These are phyloP conservation scores for Cryptus armator DNA, from an alignment of 2,888 invertebrate genomes.

Conservation along the genomic window DNA sequence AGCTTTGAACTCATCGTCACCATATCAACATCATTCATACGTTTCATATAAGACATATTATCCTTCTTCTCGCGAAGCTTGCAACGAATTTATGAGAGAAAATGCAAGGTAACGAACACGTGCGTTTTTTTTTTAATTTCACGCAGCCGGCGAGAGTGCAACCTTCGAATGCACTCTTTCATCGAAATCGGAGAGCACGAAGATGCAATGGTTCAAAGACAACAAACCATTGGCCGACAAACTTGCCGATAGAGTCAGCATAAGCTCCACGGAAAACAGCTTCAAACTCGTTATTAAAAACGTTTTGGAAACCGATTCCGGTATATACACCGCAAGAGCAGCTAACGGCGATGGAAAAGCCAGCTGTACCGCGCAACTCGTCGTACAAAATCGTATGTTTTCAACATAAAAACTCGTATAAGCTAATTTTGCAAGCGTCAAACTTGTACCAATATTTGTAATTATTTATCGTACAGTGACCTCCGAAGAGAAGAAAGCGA, in stretches of 20 bases:
- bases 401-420: neutral
- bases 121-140: conserved; percentile 53
- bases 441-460: conserved; percentile 11
- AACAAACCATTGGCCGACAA: conserved; percentile 93
- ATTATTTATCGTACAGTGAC: conserved; percentile 86
- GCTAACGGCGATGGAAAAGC: conserved; percentile 92
- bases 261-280: conserved; percentile 87
- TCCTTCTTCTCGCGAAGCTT: conserved; percentile 45
- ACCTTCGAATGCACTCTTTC: conserved; percentile 92
- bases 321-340: conserved; percentile 95
- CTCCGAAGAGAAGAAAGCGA: conserved; percentile 90
- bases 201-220: conserved; percentile 94
- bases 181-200: conserved; percentile 86
- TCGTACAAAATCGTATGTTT: conserved; percentile 93
- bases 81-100: conserved; percentile 21
- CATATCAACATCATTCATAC: conserved; percentile 39
- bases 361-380: conserved; percentile 94
- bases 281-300: conserved; percentile 92
- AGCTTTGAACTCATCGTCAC: conserved; percentile 66
- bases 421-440: neutral
- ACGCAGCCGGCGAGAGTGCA: conserved; percentile 93
- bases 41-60: conserved; percentile 32
- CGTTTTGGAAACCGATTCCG: conserved; percentile 92
- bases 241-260: conserved; percentile 91
- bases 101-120: conserved; percentile 47